phyloP scores from a whole-genome alignment of 2,797 vertebrate genomes.

The Lithobates sylvaticus region DNA sequence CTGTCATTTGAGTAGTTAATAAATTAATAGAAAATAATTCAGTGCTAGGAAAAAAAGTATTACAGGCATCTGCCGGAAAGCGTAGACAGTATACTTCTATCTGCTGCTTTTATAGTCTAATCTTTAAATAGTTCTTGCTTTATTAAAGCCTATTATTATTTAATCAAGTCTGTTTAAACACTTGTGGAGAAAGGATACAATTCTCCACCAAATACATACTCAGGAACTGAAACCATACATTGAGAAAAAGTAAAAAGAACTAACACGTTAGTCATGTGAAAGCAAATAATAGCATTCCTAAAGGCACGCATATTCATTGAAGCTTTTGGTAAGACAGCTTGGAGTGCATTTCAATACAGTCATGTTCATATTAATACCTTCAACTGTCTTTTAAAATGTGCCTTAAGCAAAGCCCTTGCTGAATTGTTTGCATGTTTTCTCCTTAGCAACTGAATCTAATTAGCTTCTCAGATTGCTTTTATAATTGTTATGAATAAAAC shows the following conservation, averaged over 20 bases:
- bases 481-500: constrained; percentile 4
- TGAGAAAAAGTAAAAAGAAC: constrained; percentile 14
- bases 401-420: background rate
- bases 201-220: constrained; percentile 38
- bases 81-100: background rate
- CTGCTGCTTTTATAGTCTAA: constrained; percentile 2
- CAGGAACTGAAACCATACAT: constrained; percentile 17
- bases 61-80: too few species aligned
- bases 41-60: background rate
- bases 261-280: constrained; percentile 8
- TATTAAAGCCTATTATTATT: constrained; percentile 43
- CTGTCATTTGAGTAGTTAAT: too few species aligned
- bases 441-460: constrained; percentile 23
- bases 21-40: too few species aligned
- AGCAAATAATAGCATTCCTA: constrained; percentile 49
- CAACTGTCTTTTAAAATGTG: constrained; percentile 21
- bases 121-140: constrained; percentile 15
- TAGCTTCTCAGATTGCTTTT: constrained; percentile 1
- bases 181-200: constrained; percentile 26
- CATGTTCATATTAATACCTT: constrained; percentile 16
- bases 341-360: constrained; percentile 37
- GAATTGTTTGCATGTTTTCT: constrained; percentile 19
- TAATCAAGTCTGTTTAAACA: constrained; percentile 49
- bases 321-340: background rate
- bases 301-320: constrained; percentile 1